Percentiles rank a stretch among this genome's conserved stretches.
Evolutionary conservation across 1,140 invertebrate genomes (phyloP).

Genomic region (Epicauta chinensis): DNA sequence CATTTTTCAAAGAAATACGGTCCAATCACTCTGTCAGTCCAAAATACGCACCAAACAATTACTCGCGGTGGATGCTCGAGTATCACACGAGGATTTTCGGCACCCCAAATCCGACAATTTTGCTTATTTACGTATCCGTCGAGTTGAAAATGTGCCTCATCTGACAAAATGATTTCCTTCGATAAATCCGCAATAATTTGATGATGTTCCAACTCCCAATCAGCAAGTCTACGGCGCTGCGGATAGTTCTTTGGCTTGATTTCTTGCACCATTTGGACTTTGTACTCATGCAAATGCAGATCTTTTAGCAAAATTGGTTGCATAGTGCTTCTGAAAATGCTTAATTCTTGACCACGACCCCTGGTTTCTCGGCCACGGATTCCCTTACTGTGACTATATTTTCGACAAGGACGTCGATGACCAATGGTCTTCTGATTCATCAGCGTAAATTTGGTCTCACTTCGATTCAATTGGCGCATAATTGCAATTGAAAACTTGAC

Average conservation of each 20-base stretch:
- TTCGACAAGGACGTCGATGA: background rate
- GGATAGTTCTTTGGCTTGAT: background rate
- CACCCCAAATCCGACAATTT: too few species aligned
- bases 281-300: slow-evolving; percentile 26
- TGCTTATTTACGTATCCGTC: too few species aligned
- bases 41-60: too few species aligned
- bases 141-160: too few species aligned
- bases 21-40: too few species aligned
- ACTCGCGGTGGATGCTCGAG: too few species aligned
- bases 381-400: background rate
- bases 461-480: background rate
- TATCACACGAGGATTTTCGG: too few species aligned
- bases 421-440: background rate
- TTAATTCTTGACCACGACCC: slow-evolving; percentile 14
- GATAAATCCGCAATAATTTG: background rate
- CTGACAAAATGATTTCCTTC: too few species aligned
- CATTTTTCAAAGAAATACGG: too few species aligned
- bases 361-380: slow-evolving; percentile 19
- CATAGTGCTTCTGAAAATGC: slow-evolving; percentile 23
- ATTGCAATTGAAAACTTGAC: background rate
- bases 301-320: slow-evolving; percentile 24
- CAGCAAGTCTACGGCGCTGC: background rate
- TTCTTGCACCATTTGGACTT: slow-evolving; percentile 24
- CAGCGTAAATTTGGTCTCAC: background rate
- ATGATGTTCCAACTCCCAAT: background rate